These are phyloP conservation scores for Exephanes ischioxanthus DNA, from an alignment of 2,888 invertebrate genomes.

Conservation along the genomic window DNA sequence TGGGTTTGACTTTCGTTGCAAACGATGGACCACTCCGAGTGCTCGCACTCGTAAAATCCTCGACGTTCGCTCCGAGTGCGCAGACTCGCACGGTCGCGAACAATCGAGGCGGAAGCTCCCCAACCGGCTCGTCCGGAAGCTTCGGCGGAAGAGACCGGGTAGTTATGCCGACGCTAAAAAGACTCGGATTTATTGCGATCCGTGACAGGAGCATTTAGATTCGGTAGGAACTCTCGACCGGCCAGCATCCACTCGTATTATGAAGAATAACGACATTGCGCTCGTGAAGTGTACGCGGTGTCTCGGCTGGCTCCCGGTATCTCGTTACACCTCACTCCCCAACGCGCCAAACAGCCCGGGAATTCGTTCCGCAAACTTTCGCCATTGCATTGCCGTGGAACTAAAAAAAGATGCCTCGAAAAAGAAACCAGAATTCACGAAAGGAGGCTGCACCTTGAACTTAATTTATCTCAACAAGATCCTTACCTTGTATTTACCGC, in stretches of 20 bases:
- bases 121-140: neutral
- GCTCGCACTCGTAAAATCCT: neutral
- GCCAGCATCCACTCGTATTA: constrained; percentile 4
- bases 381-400: neutral
- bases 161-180: constrained; percentile 68
- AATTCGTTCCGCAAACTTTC: constrained; percentile 25
- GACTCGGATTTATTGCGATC: constrained; percentile 74
- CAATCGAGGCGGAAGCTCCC: constrained; percentile 49
- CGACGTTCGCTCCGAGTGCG: neutral
- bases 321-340: constrained; percentile 37
- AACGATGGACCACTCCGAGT: neutral
- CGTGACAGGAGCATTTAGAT: constrained; percentile 79
- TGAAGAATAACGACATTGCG: constrained; percentile 24
- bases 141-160: constrained; percentile 62
- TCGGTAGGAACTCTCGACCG: constrained; percentile 67
- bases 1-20: neutral
- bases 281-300: neutral
- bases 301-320: constrained; percentile 32
- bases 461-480: constrained; percentile 4
- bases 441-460: constrained; percentile 41
- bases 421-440: neutral
- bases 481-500: neutral
- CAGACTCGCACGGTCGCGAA: constrained; percentile 41
- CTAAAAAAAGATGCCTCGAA: neutral
- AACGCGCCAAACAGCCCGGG: neutral